A percentile compares a stretch with the other conserved stretches of the same genome.
phyloP scores from a whole-genome alignment of 2,113 vertebrate species.

The Erinaceus europaeus region DNA sequence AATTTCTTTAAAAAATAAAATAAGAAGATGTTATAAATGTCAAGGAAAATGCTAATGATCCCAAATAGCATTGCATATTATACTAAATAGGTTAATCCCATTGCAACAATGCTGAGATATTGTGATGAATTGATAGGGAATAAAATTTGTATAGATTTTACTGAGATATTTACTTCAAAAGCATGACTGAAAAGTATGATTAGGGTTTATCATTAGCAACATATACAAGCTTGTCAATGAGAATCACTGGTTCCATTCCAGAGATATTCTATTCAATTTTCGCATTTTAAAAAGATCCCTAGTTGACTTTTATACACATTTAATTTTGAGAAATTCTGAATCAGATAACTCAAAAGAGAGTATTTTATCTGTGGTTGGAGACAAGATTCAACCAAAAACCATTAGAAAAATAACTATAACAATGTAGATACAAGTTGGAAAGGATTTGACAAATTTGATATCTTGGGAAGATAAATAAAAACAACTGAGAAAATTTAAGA shows the following conservation, averaged over 20 bases:
- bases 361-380: not conserved
- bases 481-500: not conserved
- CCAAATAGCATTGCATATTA: not conserved
- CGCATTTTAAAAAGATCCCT: not conserved
- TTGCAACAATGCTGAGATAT: not conserved
- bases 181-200: too few species aligned
- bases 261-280: not conserved
- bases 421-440: not conserved
- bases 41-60: not conserved
- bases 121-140: not conserved
- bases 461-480: not conserved
- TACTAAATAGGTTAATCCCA: not conserved
- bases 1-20: too few species aligned
- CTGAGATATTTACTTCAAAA: not conserved
- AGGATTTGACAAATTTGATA: not conserved
- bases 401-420: not conserved
- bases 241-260: not conserved
- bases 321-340: constrained; percentile 25
- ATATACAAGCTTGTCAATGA: not conserved
- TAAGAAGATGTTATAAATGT: not conserved
- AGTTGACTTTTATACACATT: not conserved
- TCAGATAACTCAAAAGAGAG: not conserved
- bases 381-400: not conserved
- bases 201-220: not conserved
- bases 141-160: not conserved